A percentile compares a stretch with the other conserved stretches of the same genome.
phyloP scores from a whole-genome alignment of 2,888 invertebrate genomes.

The Teleogryllus oceanicus region DNA sequence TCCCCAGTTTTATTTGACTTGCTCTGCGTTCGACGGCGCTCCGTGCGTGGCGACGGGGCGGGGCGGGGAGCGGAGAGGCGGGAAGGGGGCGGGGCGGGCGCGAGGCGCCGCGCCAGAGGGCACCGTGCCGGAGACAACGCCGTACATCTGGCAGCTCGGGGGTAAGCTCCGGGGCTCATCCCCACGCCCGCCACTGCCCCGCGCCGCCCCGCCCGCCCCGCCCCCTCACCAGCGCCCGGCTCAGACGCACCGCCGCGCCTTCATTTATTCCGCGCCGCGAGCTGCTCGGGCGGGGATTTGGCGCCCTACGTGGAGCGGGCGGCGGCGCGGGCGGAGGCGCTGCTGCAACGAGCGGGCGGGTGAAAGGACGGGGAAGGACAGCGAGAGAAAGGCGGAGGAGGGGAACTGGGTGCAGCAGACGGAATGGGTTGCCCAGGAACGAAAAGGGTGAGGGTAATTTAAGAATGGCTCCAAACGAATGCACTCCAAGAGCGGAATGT shows the following conservation, averaged over 20 bases:
- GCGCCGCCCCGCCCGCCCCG: neutral
- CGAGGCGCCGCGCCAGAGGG: neutral
- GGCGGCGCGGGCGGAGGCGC: neutral
- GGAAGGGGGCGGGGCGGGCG: neutral
- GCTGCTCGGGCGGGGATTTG: neutral
- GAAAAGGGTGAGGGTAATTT: too few species aligned
- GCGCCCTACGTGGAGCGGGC: neutral
- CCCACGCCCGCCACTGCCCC: neutral
- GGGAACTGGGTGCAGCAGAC: too few species aligned
- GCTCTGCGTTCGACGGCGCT: neutral
- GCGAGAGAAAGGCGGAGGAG: too few species aligned
- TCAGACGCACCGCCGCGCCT: neutral
- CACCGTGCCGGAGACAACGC: neutral
- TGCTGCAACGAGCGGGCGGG: neutral
- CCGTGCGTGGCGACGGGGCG: neutral
- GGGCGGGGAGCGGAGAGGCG: neutral
- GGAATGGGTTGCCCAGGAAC: too few species aligned
- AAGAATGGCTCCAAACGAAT: too few species aligned
- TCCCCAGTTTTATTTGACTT: constrained; percentile 9
- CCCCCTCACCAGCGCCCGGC: neutral
- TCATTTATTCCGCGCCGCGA: neutral
- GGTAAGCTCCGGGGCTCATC: neutral
- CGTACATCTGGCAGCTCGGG: neutral
- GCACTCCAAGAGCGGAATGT: too few species aligned
- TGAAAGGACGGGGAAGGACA: too few species aligned